Evolutionary conservation across 92 coral and sea anemone species (phyloP).

Genomic region (Palythoa grandis): DNA sequence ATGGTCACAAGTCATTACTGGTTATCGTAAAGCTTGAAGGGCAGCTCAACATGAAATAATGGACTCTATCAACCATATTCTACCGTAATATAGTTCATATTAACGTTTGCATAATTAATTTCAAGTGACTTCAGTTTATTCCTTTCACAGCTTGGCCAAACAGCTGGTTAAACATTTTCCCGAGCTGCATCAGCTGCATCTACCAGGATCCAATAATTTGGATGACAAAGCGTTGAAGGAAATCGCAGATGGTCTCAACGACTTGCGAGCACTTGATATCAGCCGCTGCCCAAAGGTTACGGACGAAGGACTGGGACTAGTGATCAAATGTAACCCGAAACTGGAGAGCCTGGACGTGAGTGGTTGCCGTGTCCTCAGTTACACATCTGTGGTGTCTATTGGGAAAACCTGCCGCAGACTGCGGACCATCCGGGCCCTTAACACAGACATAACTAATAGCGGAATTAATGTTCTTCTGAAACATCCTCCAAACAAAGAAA

Average conservation of each 20-base stretch:
- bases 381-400: conserved; percentile 11
- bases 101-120: background rate
- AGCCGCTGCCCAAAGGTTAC: conserved; percentile 39
- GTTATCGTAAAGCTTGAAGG: no score
- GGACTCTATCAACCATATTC: no score
- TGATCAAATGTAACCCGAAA: conserved; percentile 20
- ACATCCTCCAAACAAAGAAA: conserved; percentile 21
- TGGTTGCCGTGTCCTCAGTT: conserved; percentile 22
- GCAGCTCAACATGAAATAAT: no score
- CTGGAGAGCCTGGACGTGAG: conserved; percentile 33
- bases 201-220: conserved; percentile 27
- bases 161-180: conserved; percentile 7
- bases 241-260: conserved; percentile 25
- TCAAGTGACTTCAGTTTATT: background rate
- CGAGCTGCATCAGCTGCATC: conserved; percentile 5
- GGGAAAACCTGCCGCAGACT: conserved; percentile 10
- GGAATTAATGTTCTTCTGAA: conserved; percentile 9
- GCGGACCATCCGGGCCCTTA: conserved; percentile 26
- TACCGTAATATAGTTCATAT: no score
- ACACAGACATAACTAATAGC: conserved; percentile 22
- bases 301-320: conserved; percentile 34
- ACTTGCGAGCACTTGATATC: conserved; percentile 27
- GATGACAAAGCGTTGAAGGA: conserved; percentile 39
- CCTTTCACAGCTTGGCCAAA: conserved; percentile 11
- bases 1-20: no score